Evolutionary conservation across 2,888 invertebrate species (phyloP), one percentile per base, ranked within the genome.

Genomic region (Phlogophora meticulosa): DNA sequence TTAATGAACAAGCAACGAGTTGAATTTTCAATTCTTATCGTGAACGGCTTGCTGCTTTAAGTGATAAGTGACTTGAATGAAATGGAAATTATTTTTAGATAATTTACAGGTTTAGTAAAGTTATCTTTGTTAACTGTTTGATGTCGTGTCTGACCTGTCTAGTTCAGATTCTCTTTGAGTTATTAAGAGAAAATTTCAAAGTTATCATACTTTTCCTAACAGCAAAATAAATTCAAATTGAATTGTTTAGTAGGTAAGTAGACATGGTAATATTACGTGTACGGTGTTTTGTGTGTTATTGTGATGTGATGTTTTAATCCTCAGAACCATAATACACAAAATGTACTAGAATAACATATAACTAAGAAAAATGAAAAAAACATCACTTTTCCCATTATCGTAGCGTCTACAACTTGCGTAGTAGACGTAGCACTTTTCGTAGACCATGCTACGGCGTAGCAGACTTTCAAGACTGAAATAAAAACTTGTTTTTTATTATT

Each of bases 21-120:
- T 64, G 63, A 64, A 67, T 72, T 81, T 78, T 64, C 75, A 69
- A 66, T 80, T 76, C 72, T 80, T 80, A 80, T 80, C 80, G 51
- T 20, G 11, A 32, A 43, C 61, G 51, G 46, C 53, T n/a, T n/a
- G 24, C 66, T 64, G 67, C 20, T 64, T 60, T 28, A 66, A 78
- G 61, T 72, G 64, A 52, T 48, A 46, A 53, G 53, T 51, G 53
- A 57, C 60, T 61, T 59, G 32, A 62, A 53, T 64, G 40, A 32
- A 79, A 74, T 72, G 42, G 51, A 72, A 63, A 70, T 70, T 79
- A 78, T n/a, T 78, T 78, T 68, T 51, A 45, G 40, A 10, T 55
- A 77, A 60, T 77, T 78, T 63, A 52, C 46, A 58, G 68, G 40
- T 49, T 42, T 62, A 22, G 48, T 51, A 17, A 51, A 57, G 52